Percentiles rank a stretch among this genome's conserved stretches.
Conservation (phyloP, 2,888 invertebrate genomes). For the Gnatocerus cornutus region DNA sequence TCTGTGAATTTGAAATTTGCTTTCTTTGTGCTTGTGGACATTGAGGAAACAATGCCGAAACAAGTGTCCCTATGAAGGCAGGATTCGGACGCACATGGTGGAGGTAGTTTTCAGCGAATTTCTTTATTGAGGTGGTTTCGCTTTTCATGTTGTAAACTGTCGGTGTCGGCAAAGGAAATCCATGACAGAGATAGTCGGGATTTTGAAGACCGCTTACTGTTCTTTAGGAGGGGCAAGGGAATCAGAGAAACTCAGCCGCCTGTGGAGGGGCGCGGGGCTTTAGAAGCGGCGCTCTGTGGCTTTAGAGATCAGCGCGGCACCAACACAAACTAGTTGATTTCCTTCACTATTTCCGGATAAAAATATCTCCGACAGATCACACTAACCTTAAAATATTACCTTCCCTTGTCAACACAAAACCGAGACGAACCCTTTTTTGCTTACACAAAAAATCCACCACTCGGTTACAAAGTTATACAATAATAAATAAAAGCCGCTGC, state of each 20-base stretch:
- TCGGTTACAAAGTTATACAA: slow-evolving; percentile 25
- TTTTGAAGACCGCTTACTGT: slow-evolving; percentile 51
- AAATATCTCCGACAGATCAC: slow-evolving; percentile 38
- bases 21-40: not conserved
- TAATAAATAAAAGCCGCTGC: slow-evolving; percentile 33
- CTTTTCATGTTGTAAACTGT: slow-evolving; percentile 48
- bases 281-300: slow-evolving; percentile 49
- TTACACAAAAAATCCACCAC: slow-evolving; percentile 19
- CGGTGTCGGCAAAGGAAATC: slow-evolving; percentile 50
- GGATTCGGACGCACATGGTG: slow-evolving; percentile 9
- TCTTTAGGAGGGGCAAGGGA: slow-evolving; percentile 45
- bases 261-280: slow-evolving; percentile 41
- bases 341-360: slow-evolving; percentile 46
- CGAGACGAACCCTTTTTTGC: slow-evolving; percentile 26
- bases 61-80: slow-evolving; percentile 6
- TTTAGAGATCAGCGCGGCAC: slow-evolving; percentile 50
- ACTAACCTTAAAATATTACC: slow-evolving; percentile 39
- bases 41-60: slow-evolving; percentile 11
- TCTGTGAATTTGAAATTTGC: slow-evolving; percentile 9
- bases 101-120: slow-evolving; percentile 36
- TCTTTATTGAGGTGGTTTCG: slow-evolving; percentile 45
- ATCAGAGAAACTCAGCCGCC: slow-evolving; percentile 48
- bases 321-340: slow-evolving; percentile 43
- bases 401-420: slow-evolving; percentile 28
- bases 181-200: slow-evolving; percentile 50